Conservation (phyloP, 92 coral and sea anemone genomes). For the Porites evermanni region DNA sequence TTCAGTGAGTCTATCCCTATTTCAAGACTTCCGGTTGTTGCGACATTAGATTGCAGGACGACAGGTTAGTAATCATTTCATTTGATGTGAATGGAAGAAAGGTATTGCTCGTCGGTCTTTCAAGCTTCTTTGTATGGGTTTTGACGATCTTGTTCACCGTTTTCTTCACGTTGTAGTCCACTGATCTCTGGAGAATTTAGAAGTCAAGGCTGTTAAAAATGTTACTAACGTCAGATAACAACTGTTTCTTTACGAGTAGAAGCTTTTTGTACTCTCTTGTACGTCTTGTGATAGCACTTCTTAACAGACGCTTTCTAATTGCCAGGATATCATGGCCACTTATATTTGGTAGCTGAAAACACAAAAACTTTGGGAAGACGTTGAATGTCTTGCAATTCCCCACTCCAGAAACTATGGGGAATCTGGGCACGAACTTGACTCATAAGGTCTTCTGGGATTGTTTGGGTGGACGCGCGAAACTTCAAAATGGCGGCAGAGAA, state of each 20-base stretch:
- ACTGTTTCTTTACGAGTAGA: background rate
- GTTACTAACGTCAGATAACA: background rate
- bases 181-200: background rate
- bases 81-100: conserved; percentile 21
- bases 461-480: conserved; percentile 23
- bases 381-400: conserved; percentile 24
- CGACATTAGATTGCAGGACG: conserved; percentile 20
- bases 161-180: background rate
- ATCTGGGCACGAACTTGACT: conserved; percentile 19
- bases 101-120: conserved; percentile 31
- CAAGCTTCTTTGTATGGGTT: conserved; percentile 18
- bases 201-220: background rate
- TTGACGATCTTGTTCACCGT: conserved; percentile 5
- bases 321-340: conserved; percentile 10
- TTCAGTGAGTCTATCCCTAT: conserved; percentile 28
- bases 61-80: conserved; percentile 39
- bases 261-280: conserved; percentile 28
- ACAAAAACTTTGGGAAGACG: conserved; percentile 20
- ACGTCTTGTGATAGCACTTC: conserved; percentile 33
- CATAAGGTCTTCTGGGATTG: conserved; percentile 16
- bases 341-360: conserved; percentile 6
- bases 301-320: conserved; percentile 14
- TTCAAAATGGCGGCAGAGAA: conserved; percentile 38
- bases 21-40: conserved; percentile 35
- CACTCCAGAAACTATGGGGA: conserved; percentile 27